A percentile compares a stretch with the other conserved stretches of the same genome.
phyloP scores from a whole-genome alignment of 2,113 vertebrate genomes.

The Hippocampus zosterae region DNA sequence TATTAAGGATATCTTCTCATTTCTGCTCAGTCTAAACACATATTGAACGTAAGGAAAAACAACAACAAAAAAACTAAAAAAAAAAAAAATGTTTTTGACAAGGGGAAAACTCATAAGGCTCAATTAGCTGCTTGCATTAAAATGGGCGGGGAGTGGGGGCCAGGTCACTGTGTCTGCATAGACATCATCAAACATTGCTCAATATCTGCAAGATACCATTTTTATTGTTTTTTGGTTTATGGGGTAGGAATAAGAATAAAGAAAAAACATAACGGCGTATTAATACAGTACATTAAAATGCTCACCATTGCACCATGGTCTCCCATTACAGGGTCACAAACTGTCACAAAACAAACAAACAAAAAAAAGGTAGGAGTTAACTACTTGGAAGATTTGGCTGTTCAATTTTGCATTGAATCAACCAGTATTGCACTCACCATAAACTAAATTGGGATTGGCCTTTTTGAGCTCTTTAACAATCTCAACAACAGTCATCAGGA shows the following conservation, averaged over 20 bases:
- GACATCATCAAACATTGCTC: too few species aligned
- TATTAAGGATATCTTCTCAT: background rate
- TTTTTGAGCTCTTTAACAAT: constrained; percentile 88
- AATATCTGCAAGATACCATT: background rate
- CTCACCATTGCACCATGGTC: constrained; percentile 93
- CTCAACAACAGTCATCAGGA: constrained; percentile 88
- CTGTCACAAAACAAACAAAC: constrained; percentile 57
- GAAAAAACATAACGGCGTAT: background rate
- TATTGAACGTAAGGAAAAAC: too few species aligned
- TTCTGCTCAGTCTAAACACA: background rate
- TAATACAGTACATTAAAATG: constrained; percentile 1
- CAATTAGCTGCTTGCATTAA: too few species aligned
- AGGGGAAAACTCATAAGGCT: too few species aligned
- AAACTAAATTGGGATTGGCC: constrained; percentile 82
- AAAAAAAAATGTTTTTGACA: too few species aligned
- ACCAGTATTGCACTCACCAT: constrained; percentile 74
- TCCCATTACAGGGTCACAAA: constrained; percentile 95
- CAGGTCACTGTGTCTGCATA: too few species aligned
- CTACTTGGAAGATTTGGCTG: too few species aligned
- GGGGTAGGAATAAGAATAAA: background rate
- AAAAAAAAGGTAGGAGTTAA: background rate
- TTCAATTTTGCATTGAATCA: constrained; percentile 5
- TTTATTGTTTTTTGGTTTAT: background rate
- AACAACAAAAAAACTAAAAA: too few species aligned
- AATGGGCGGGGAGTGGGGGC: too few species aligned